Evolutionary conservation across 2,888 invertebrate species (phyloP), one percentile per base, ranked within the genome.

Genomic region (Heliconius cydno): DNA sequence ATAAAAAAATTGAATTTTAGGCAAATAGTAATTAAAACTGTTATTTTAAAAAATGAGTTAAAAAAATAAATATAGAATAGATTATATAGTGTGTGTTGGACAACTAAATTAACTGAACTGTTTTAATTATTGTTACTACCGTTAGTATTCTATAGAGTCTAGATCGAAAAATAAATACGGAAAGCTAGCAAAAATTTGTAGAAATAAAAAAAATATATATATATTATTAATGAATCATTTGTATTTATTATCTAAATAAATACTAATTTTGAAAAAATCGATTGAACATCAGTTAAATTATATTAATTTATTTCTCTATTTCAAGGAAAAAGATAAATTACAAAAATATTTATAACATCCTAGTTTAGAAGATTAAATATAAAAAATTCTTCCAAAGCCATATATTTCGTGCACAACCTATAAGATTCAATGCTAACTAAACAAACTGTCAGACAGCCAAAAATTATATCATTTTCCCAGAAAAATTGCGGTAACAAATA

Each of bases 381-480:
- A 68, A 70, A 25, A 6, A 41, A 2, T 25, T 10, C 13, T 70
- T 41, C 41, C n/a, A 15, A 34, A 67, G 6, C 13, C 38, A 12
- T 68, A 68, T 68, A 41, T 41, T 68, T n/a, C 41, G 25, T 68
- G 5, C 3, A 41, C 41, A 5, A 41, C n/a, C 13, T 70, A 25
- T 38, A 38, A 68, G 3, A 68, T n/a, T n/a, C 67, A 70, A 70
- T 41, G 41, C 13, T 41, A 25, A 70, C 70, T 70, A 70, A 70
- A 70, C 70, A 19, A 7, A 41, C 63, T 38, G 74, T 22, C 41
- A 41, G 41, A 75, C 19, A 66, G 15, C 46, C 34, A 34, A 38
- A 38, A 60, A 65, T 75, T 63, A 25, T 22, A 75, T 75, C 22
- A 25, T 28, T 28, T 75, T 75, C 75, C 22, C 12, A 28, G 75